These are phyloP conservation scores for Colistium nudipinnis DNA, from an alignment of 2,113 vertebrate genomes.

Conservation along the genomic window DNA sequence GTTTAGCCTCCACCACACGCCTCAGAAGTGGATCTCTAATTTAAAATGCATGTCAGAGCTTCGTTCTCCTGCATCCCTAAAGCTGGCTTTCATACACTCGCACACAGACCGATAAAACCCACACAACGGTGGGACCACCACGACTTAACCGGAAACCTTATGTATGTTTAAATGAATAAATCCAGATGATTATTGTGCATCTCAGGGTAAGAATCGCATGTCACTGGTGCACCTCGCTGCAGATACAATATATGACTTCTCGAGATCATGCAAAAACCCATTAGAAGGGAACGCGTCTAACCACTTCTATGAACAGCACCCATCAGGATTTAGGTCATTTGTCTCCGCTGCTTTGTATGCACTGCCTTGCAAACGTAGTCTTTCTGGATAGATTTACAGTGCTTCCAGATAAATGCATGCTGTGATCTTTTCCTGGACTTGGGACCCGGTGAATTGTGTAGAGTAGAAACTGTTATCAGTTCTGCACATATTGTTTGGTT, in stretches of 20 bases:
- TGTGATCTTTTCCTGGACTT: conserved; percentile 24
- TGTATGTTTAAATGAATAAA: background rate
- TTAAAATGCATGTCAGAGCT: conserved; percentile 53
- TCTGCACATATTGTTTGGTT: conserved; percentile 37
- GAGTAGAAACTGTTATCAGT: conserved; percentile 20
- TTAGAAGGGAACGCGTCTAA: background rate
- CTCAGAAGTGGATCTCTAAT: conserved; percentile 7
- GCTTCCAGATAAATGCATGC: background rate
- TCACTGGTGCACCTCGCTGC: background rate
- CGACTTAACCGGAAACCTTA: too few relatives aligned
- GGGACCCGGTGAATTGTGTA: conserved; percentile 36
- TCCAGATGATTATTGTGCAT: background rate
- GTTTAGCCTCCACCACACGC: conserved; percentile 10
- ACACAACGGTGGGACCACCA: background rate
- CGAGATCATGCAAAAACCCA: background rate
- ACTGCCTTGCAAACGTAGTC: too few relatives aligned
- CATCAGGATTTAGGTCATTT: background rate
- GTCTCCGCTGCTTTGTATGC: too few relatives aligned
- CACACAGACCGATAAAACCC: background rate
- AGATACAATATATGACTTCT: background rate
- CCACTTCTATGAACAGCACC: too few relatives aligned
- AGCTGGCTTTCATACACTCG: background rate
- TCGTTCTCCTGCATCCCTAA: conserved; percentile 34
- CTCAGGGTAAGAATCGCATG: background rate
- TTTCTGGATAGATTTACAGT: too few relatives aligned